Percentiles rank a stretch among this genome's conserved stretches.
Conservation (phyloP, 64 coral and sea anemone genomes). For the Astreopora myriophthalma region DNA sequence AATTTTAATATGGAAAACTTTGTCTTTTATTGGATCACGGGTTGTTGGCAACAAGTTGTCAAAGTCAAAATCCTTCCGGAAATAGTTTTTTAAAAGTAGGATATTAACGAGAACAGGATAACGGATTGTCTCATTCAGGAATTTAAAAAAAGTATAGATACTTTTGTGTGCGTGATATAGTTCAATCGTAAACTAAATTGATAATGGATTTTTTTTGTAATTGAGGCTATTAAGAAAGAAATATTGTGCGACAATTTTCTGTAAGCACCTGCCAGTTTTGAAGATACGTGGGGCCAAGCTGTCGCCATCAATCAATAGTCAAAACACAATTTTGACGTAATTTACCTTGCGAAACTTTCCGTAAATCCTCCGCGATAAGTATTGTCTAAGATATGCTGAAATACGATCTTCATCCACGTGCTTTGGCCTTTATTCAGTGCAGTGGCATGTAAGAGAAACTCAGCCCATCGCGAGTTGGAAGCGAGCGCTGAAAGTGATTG, state of each 20-base stretch:
- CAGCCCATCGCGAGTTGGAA: too few relatives aligned
- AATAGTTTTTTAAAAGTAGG: neutral
- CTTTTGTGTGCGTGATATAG: too few relatives aligned
- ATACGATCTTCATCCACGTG: too few relatives aligned
- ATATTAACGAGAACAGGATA: neutral
- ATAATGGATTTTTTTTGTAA: neutral
- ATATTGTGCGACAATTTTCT: neutral
- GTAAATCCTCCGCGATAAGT: neutral
- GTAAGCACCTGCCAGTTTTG: neutral
- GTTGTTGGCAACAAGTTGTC: conserved; percentile 7
- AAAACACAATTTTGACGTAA: neutral
- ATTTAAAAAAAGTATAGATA: too few relatives aligned
- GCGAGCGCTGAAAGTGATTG: too few relatives aligned
- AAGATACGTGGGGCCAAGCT: neutral
- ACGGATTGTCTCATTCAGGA: too few relatives aligned
- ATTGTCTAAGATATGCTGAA: neutral
- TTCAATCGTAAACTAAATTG: neutral
- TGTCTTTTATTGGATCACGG: neutral
- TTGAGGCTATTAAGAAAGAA: neutral
- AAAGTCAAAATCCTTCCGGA: neutral
- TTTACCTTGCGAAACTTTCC: neutral
- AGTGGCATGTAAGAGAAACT: too few relatives aligned
- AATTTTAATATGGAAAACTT: conserved; percentile 13
- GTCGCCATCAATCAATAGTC: neutral
- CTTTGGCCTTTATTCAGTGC: too few relatives aligned